Conservation (phyloP, 2,888 invertebrate genomes). For the Xestia rhomboidea region DNA sequence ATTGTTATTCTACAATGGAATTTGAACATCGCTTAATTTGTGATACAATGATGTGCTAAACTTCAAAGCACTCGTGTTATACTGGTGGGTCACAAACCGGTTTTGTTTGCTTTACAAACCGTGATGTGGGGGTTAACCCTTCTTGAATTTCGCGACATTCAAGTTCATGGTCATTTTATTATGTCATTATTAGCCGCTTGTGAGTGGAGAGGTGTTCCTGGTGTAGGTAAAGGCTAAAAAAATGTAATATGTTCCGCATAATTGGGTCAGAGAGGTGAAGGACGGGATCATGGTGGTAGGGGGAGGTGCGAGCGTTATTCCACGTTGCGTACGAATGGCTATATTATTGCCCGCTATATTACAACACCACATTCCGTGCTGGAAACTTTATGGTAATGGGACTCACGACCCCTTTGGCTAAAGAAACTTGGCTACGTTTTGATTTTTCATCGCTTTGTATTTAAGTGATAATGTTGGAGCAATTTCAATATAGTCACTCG, state of each 20-base stretch:
- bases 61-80: conserved; percentile 31
- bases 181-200: conserved; percentile 45
- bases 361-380: conserved; percentile 83
- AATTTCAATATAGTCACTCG: conserved; percentile 7
- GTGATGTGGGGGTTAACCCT: conserved; percentile 34
- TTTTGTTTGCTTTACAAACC: conserved; percentile 35
- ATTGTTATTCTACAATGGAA: conserved; percentile 47
- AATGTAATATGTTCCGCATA: conserved; percentile 77
- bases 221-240: conserved; percentile 53
- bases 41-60: conserved; percentile 36
- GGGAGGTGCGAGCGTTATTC: conserved; percentile 77
- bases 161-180: conserved; percentile 63
- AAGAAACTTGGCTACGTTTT: conserved; percentile 83
- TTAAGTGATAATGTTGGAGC: conserved; percentile 54
- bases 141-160: conserved; percentile 44
- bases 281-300: conserved; percentile 77
- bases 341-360: conserved; percentile 84
- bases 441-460: conserved; percentile 68
- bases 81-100: conserved; percentile 30
- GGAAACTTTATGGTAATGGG: conserved; percentile 87
- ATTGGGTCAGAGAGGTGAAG: conserved; percentile 87
- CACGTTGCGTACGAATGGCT: conserved; percentile 84
- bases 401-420: conserved; percentile 85
- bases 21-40: conserved; percentile 26
- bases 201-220: conserved; percentile 27